Percentiles rank a stretch among this genome's conserved stretches.
phyloP scores from a whole-genome alignment of 1,140 invertebrate species.

The Andrena cerasifolii region DNA sequence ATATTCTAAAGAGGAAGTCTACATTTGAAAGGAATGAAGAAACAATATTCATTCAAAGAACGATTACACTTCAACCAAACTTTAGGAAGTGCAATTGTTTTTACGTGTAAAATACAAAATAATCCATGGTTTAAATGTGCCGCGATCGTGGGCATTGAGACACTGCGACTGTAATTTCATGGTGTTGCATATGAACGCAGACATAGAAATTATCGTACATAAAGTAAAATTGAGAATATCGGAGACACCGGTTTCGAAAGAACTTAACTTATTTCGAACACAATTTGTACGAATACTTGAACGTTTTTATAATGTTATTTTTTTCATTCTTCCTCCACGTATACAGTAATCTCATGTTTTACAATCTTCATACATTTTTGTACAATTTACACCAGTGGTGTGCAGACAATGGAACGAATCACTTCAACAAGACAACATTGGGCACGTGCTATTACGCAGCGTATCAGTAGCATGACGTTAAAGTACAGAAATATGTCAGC shows the following conservation, averaged over 20 bases:
- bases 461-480: not conserved
- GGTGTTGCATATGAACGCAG: not conserved
- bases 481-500: not conserved
- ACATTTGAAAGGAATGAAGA: too few species aligned
- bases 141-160: too few species aligned
- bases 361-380: slow-evolving; percentile 25
- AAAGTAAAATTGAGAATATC: not conserved
- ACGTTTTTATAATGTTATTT: not conserved
- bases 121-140: too few species aligned
- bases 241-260: slow-evolving; percentile 16
- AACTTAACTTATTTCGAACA: slow-evolving; percentile 16
- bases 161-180: not conserved
- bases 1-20: too few species aligned
- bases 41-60: too few species aligned
- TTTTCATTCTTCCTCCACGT: not conserved
- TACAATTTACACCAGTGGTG: slow-evolving; percentile 15
- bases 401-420: not conserved
- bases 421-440: not conserved
- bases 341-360: not conserved
- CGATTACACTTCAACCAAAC: too few species aligned
- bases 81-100: too few species aligned
- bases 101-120: too few species aligned
- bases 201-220: too few species aligned
- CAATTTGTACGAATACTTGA: slow-evolving; percentile 1
- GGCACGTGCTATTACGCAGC: not conserved